These are phyloP conservation scores for Acrossocheilus fasciatus DNA, from an alignment of 2,797 vertebrate genomes.

Conservation along the genomic window DNA sequence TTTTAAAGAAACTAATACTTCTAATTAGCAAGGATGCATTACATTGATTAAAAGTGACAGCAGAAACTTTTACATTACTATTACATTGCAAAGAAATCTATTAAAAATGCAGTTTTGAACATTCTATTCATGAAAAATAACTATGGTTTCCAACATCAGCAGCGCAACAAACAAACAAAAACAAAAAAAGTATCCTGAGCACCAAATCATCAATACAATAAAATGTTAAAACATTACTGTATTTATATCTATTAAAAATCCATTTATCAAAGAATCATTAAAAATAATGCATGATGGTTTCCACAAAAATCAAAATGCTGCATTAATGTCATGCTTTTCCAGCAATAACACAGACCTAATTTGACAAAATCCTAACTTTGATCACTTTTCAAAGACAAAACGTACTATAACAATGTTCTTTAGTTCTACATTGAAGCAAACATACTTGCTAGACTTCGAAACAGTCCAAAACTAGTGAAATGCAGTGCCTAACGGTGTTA, in stretches of 20 bases:
- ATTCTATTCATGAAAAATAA: not conserved
- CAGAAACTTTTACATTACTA: not conserved
- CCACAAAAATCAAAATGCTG: no score
- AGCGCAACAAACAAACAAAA: not conserved
- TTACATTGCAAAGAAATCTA: not conserved
- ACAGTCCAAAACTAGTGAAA: not conserved
- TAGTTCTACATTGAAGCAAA: not conserved
- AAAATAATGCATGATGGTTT: no score
- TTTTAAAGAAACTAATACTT: not conserved
- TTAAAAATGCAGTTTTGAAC: not conserved
- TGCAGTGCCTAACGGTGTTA: not conserved
- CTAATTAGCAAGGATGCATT: not conserved
- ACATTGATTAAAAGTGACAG: not conserved
- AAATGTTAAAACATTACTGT: no score
- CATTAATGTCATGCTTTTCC: not conserved
- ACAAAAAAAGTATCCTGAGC: no score
- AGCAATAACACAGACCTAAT: not conserved
- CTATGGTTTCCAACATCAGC: not conserved
- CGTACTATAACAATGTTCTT: not conserved
- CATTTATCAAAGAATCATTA: not conserved
- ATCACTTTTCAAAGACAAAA: not conserved
- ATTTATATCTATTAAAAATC: no score
- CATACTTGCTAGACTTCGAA: not conserved
- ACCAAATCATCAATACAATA: not conserved
- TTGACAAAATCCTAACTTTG: not conserved